phyloP scores from a whole-genome alignment of 2,888 invertebrate genomes.

The Palloptera scutellata region DNA sequence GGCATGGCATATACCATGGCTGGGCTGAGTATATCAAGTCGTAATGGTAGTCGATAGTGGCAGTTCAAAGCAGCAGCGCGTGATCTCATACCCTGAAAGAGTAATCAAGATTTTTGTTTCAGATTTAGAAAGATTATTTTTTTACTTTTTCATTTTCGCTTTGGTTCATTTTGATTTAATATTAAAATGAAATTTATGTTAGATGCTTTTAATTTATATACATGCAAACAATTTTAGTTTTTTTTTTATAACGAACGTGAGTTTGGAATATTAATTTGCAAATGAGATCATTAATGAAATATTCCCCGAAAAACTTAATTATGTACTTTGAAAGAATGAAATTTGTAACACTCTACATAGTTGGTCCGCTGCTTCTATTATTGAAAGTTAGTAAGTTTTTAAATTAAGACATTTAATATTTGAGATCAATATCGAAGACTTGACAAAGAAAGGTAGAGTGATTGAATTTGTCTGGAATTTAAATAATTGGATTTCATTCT shows the following conservation, averaged over 20 bases:
- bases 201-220: conserved; percentile 2
- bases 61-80: conserved; percentile 8
- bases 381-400: too few species aligned
- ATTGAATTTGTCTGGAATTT: too few species aligned
- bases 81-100: conserved; percentile 23
- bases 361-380: too few species aligned
- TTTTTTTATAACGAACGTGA: not conserved
- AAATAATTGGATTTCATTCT: too few species aligned
- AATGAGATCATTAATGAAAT: conserved; percentile 27
- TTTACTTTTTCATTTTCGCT: not conserved
- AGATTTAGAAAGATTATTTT: not conserved
- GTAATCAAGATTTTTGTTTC: conserved; percentile 11
- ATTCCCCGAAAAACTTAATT: too few species aligned
- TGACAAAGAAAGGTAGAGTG: too few species aligned
- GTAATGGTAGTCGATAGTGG: not conserved
- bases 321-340: too few species aligned
- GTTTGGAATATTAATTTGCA: conserved; percentile 15
- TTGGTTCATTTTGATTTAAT: conserved; percentile 12
- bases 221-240: not conserved
- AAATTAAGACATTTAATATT: too few species aligned
- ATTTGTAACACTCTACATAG: too few species aligned
- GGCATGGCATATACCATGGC: too few species aligned
- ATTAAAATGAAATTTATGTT: conserved; percentile 17
- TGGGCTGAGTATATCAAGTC: not conserved
- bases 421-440: too few species aligned